Evolutionary conservation across 2,888 invertebrate species (phyloP).

Genomic region (Ormia ochracea): DNA sequence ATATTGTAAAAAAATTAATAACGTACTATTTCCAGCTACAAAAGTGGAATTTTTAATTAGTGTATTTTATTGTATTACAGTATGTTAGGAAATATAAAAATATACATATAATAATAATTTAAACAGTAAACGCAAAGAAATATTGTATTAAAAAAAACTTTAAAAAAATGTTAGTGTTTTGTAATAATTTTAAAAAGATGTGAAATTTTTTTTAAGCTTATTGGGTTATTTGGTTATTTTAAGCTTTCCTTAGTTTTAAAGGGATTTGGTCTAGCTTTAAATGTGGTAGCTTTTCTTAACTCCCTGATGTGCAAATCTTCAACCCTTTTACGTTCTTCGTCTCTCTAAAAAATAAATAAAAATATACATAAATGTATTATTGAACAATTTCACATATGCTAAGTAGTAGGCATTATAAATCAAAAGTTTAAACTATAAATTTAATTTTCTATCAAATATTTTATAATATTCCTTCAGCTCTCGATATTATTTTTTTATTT

Average conservation of each 20-base stretch:
- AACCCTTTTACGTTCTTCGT: constrained; percentile 71
- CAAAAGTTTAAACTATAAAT: too few species aligned
- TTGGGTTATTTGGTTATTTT: too few species aligned
- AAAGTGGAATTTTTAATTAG: not conserved
- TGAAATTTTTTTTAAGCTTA: not conserved
- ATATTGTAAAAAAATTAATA: not conserved
- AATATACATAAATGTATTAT: not conserved
- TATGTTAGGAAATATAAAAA: constrained; percentile 22
- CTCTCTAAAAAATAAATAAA: constrained; percentile 69
- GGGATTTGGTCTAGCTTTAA: constrained; percentile 76
- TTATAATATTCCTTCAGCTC: too few species aligned
- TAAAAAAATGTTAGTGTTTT: constrained; percentile 5
- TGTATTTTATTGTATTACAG: constrained; percentile 2
- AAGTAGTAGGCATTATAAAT: too few species aligned
- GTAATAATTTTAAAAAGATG: not conserved
- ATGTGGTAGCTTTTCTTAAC: constrained; percentile 72
- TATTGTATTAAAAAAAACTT: not conserved
- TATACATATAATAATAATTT: constrained; percentile 17
- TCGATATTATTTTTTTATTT: too few species aligned
- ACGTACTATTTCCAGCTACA: not conserved
- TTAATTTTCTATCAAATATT: too few species aligned
- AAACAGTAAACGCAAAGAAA: constrained; percentile 8
- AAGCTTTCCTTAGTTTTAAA: constrained; percentile 73
- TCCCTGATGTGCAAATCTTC: constrained; percentile 71
- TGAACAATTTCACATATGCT: too few species aligned